Conservation (phyloP, 2,888 invertebrate genomes). For the Adineta ricciae region DNA sequence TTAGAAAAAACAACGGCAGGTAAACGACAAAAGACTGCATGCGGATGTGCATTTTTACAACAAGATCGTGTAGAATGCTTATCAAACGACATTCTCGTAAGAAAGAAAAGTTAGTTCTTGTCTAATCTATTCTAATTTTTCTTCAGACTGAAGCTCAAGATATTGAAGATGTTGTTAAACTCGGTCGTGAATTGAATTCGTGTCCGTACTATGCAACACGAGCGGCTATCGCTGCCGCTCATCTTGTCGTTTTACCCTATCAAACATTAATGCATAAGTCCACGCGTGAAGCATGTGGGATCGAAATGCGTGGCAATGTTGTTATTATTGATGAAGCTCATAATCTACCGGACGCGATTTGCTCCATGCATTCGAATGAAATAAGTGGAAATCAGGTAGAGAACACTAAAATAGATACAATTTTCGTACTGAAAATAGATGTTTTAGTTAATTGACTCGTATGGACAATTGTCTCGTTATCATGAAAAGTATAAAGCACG, state of each 20-base stretch:
- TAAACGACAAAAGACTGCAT: constrained; percentile 54
- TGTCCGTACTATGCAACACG: constrained; percentile 89
- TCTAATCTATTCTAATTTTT: constrained; percentile 6
- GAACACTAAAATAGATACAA: not conserved
- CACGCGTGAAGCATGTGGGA: constrained; percentile 65
- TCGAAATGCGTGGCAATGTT: constrained; percentile 62
- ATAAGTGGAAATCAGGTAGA: constrained; percentile 58
- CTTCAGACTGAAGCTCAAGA: constrained; percentile 61
- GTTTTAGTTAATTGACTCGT: constrained; percentile 7
- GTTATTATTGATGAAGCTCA: constrained; percentile 89
- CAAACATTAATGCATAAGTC: constrained; percentile 68
- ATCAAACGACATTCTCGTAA: constrained; percentile 29
- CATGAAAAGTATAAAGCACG: constrained; percentile 57
- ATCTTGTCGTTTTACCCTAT: constrained; percentile 59
- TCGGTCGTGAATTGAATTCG: constrained; percentile 56
- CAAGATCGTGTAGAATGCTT: constrained; percentile 37
- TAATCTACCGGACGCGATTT: constrained; percentile 79
- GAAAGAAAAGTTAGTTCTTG: constrained; percentile 29
- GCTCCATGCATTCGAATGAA: constrained; percentile 70
- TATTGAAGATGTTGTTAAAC: constrained; percentile 69
- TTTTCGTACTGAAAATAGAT: no score
- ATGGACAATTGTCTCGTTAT: constrained; percentile 49
- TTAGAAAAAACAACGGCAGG: constrained; percentile 24
- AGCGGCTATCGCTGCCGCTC: constrained; percentile 69
- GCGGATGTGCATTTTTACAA: constrained; percentile 47